Conservation (phyloP, 2,888 invertebrate genomes). For the Carcina quercana region DNA sequence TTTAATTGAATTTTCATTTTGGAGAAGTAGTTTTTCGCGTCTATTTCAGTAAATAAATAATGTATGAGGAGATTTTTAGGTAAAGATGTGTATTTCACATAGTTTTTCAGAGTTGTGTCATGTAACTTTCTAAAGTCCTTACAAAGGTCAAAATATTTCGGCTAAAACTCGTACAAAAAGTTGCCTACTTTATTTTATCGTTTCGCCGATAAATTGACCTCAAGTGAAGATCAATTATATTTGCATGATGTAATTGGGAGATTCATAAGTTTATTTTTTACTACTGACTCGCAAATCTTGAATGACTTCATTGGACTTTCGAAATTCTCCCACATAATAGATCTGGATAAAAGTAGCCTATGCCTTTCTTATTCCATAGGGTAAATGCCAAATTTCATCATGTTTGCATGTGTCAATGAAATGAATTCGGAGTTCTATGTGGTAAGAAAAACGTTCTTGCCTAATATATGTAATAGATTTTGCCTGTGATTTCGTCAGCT, state of each 20-base stretch:
- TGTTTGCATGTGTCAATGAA: too few relatives aligned
- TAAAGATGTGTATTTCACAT: background rate
- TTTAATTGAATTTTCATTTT: background rate
- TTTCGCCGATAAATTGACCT: constrained; percentile 3
- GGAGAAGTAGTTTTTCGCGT: background rate
- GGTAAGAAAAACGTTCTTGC: too few relatives aligned
- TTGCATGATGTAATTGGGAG: background rate
- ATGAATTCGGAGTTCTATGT: too few relatives aligned
- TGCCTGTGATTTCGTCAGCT: too few relatives aligned
- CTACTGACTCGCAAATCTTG: too few relatives aligned
- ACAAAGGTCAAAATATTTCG: constrained; percentile 39
- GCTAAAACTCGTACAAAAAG: constrained; percentile 5
- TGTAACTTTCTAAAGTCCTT: constrained; percentile 21
- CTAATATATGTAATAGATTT: too few relatives aligned
- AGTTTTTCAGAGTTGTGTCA: constrained; percentile 22
- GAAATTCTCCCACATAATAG: too few relatives aligned
- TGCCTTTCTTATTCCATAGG: too few relatives aligned
- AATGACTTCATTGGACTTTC: too few relatives aligned
- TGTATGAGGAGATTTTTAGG: background rate
- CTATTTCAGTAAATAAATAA: background rate
- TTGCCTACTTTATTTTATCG: background rate
- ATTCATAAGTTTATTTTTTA: too few relatives aligned
- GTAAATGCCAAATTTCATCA: too few relatives aligned
- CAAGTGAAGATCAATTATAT: constrained; percentile 1
- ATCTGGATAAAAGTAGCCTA: too few relatives aligned